Conservation (phyloP, 2,797 vertebrate species). For the Cottoperca gobio region DNA sequence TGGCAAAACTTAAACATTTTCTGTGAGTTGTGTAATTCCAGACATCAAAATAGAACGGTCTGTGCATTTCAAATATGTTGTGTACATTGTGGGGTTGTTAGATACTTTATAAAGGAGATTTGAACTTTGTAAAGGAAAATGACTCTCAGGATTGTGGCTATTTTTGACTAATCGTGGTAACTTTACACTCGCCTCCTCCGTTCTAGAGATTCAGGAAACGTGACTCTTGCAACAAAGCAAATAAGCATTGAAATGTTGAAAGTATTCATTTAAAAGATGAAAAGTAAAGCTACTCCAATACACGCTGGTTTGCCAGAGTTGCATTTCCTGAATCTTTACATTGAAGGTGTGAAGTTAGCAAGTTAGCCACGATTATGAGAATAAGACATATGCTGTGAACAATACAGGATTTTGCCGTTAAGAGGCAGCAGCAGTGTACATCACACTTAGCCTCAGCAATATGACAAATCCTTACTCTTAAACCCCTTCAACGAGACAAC, state of each 20-base stretch:
- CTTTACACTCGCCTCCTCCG: not conserved
- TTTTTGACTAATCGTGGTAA: not conserved
- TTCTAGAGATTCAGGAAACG: not conserved
- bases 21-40: constrained; percentile 34
- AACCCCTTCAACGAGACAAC: constrained; percentile 77
- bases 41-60: constrained; percentile 38
- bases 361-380: not conserved
- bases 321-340: not conserved
- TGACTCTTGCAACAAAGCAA: not conserved
- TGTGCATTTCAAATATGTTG: constrained; percentile 34
- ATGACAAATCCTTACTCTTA: constrained; percentile 67
- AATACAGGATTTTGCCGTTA: constrained; percentile 22
- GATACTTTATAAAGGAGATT: not conserved
- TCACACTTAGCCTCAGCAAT: constrained; percentile 47
- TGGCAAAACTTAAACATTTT: constrained; percentile 47
- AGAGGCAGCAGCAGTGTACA: constrained; percentile 56
- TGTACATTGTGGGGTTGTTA: constrained; percentile 11
- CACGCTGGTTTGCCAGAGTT: not conserved
- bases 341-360: constrained; percentile 1
- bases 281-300: not conserved
- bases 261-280: not conserved
- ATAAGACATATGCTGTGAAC: not conserved
- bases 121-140: not conserved
- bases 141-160: not conserved
- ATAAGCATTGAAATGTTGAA: not conserved